Conservation (phyloP, 2,113 vertebrate genomes). For the Datnioides undecimradiatus region DNA sequence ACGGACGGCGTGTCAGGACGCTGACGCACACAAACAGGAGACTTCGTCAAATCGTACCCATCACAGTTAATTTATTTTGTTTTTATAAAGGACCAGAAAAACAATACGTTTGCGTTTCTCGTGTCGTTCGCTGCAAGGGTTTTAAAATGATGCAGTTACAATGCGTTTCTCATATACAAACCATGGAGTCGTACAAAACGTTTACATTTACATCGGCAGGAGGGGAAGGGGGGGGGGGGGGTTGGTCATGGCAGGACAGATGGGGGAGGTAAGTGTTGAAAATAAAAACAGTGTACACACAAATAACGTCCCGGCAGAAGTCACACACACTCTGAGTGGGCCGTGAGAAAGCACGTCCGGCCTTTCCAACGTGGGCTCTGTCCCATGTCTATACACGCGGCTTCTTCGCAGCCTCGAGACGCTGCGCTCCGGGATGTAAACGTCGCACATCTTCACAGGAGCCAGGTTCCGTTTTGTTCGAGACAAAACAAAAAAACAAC, state of each 20-base stretch:
- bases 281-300: conserved; percentile 16
- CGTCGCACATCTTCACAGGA: conserved; percentile 3
- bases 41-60: conserved; percentile 25
- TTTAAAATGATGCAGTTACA: conserved; percentile 70
- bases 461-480: background rate
- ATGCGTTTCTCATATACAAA: conserved; percentile 80
- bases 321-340: background rate
- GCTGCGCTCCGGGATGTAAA: conserved; percentile 26
- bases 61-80: conserved; percentile 81
- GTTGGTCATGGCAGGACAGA: conserved; percentile 29
- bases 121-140: conserved; percentile 64
- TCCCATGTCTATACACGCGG: background rate
- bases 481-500: conserved; percentile 16
- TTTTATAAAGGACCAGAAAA: conserved; percentile 71
- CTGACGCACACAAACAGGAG: background rate
- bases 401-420: background rate
- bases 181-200: conserved; percentile 81
- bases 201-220: conserved; percentile 70
- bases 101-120: conserved; percentile 55
- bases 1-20: background rate
- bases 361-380: background rate
- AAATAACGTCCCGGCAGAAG: conserved; percentile 9
- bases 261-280: conserved; percentile 1
- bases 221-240: too few relatives aligned
- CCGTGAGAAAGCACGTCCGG: conserved; percentile 13